Conservation (phyloP, 2,113 vertebrate species). For the Mystacornis crossleyi region DNA sequence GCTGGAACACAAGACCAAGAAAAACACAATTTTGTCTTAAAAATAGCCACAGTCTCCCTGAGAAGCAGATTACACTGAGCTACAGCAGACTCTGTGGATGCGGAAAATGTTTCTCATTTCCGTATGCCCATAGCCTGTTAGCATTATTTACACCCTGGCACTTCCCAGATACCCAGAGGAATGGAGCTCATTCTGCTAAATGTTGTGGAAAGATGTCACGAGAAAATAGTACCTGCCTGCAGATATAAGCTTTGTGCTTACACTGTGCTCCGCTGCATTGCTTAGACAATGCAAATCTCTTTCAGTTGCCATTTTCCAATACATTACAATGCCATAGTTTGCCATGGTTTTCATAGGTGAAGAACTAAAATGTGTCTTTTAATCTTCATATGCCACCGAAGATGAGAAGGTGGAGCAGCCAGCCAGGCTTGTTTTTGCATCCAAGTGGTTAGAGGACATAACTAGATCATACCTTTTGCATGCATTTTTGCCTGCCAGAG, state of each 20-base stretch:
- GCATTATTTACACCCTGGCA: slow-evolving; percentile 2
- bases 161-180: neutral
- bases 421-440: neutral
- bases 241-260: neutral
- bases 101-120: slow-evolving; percentile 28
- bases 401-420: neutral
- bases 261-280: neutral
- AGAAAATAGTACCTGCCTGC: neutral
- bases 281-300: neutral
- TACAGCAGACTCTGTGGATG: neutral
- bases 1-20: slow-evolving; percentile 17
- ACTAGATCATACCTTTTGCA: neutral
- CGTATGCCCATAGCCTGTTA: neutral
- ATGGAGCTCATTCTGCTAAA: neutral
- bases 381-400: neutral
- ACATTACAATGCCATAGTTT: neutral
- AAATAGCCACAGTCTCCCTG: slow-evolving; percentile 8
- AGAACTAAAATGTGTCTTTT: neutral
- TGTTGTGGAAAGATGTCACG: neutral
- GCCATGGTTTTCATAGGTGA: neutral
- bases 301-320: neutral
- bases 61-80: slow-evolving; percentile 28
- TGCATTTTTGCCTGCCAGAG: fast-evolving
- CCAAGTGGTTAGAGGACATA: neutral
- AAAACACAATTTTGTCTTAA: slow-evolving; percentile 23